Evolutionary conservation across 92 coral and sea anemone species (phyloP), one percentile per base, ranked within the genome.

Genomic region (Siderastrea radians): DNA sequence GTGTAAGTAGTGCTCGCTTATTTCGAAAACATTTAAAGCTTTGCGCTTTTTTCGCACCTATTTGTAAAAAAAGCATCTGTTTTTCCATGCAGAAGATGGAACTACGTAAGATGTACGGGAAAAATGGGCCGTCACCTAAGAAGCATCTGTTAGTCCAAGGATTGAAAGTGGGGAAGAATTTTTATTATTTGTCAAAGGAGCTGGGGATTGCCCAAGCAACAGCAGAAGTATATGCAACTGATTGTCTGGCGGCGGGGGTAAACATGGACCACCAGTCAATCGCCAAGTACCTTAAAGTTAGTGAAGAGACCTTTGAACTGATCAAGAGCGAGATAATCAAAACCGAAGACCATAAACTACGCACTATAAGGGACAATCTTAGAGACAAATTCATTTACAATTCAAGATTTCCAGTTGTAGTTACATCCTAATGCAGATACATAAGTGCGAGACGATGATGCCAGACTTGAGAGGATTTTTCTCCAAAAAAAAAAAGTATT

Each of bases 191-290:
- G 74, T 79, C 85, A 64, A 15, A 65, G 4, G 60, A 53, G 15
- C 60, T 77, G 43, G 2, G 16, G 53, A 45, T 75, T 45, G 83
- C 78, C 77, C 67, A 49, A 19, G 72, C 89, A 43, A 84, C 89
- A 3, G 89, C 89, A 7, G 89, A 84, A 58, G 89, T 84, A 12
- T 74, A 84, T 58, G 44, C 68, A 12, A 74, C 74, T 3, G 88
- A 75, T 55, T 69, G 73, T 9, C 78, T 58, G 15, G 76, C 74
- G 51, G 88, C 81, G 38, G 80, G 80, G 55, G 53, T 68, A 5
- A 71, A 78, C 43, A 55, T 85, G 58, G 67, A 80, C 5, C 44
- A 75, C 38, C 73, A 85, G 74, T 74, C 77, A 48, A 67, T 84
- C 26, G 88, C 82, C 58, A 84, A 55, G 49, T 78, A 72, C 49